Evolutionary conservation across 1,140 invertebrate genomes (phyloP).

Genomic region (Philotrypesis tridentata): DNA sequence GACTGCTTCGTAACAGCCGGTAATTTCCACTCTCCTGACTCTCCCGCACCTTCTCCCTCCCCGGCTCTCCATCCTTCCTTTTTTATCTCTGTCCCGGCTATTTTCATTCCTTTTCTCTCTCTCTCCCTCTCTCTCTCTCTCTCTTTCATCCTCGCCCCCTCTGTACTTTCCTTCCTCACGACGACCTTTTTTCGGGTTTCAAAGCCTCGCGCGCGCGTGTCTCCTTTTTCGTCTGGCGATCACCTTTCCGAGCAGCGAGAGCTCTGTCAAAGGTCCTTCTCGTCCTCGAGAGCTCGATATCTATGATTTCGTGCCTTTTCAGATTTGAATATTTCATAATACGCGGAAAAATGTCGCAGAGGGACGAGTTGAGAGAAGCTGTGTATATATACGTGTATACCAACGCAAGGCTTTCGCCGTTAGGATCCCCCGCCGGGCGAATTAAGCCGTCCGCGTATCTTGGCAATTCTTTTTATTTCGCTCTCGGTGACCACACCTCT

Average conservation of each 20-base stretch:
- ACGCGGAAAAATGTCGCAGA: neutral
- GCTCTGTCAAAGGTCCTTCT: neutral
- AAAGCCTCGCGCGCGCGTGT: neutral
- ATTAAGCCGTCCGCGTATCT: neutral
- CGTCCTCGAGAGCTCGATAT: too few species aligned
- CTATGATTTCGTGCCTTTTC: too few species aligned
- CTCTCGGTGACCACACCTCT: slow-evolving; percentile 11
- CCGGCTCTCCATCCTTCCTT: neutral
- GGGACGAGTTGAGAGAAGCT: neutral
- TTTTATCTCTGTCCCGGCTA: slow-evolving; percentile 8
- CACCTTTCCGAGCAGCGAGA: too few species aligned
- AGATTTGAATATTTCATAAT: neutral
- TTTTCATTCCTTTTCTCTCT: slow-evolving; percentile 25
- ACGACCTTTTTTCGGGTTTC: neutral
- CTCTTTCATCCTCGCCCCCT: neutral
- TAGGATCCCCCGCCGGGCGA: neutral
- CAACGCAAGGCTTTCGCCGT: too few species aligned
- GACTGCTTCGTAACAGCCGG: slow-evolving; percentile 43
- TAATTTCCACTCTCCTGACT: slow-evolving; percentile 41
- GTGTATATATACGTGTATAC: neutral
- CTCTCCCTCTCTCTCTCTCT: neutral
- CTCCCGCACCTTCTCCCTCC: neutral
- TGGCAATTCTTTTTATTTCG: slow-evolving; percentile 1
- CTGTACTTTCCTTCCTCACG: neutral
- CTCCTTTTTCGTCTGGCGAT: neutral